phyloP scores from a whole-genome alignment of 92 coral and sea anemone genomes.

The Actinernus sp. region DNA sequence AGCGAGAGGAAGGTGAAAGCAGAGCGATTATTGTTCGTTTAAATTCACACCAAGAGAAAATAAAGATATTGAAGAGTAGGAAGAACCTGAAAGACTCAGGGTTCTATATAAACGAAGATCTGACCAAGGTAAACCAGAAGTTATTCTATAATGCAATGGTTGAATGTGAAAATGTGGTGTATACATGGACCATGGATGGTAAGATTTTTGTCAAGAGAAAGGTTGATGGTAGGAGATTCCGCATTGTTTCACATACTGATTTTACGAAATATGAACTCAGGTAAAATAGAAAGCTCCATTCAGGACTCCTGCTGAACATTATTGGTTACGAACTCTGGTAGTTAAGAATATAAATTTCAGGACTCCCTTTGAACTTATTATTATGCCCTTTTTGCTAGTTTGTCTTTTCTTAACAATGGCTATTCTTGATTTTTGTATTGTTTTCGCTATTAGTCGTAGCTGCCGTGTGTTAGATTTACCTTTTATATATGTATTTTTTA shows the following conservation, averaged over 20 bases:
- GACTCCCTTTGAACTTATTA: too few relatives aligned
- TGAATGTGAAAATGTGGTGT: constrained; percentile 6
- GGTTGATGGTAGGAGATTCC: constrained; percentile 5
- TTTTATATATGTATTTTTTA: too few relatives aligned
- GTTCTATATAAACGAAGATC: constrained; percentile 17
- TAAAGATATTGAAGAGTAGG: neutral
- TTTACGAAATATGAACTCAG: constrained; percentile 1
- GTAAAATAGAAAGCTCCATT: too few relatives aligned
- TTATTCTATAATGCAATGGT: neutral
- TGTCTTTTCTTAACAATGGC: too few relatives aligned
- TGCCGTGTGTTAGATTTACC: too few relatives aligned
- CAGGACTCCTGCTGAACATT: too few relatives aligned
- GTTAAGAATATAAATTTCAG: too few relatives aligned
- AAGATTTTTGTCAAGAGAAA: constrained; percentile 14
- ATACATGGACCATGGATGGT: constrained; percentile 19
- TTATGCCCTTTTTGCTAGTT: too few relatives aligned
- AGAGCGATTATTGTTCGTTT: constrained; percentile 27
- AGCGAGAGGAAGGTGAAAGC: too few relatives aligned
- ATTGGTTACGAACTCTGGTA: too few relatives aligned
- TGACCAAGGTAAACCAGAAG: constrained; percentile 11
- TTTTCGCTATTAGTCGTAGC: too few relatives aligned
- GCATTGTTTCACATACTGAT: neutral
- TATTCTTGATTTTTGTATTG: too few relatives aligned
- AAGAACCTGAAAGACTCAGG: neutral
- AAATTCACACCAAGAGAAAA: constrained; percentile 2